Evolutionary conservation across 2,888 invertebrate genomes (phyloP).

Genomic region (Noctua janthe): DNA sequence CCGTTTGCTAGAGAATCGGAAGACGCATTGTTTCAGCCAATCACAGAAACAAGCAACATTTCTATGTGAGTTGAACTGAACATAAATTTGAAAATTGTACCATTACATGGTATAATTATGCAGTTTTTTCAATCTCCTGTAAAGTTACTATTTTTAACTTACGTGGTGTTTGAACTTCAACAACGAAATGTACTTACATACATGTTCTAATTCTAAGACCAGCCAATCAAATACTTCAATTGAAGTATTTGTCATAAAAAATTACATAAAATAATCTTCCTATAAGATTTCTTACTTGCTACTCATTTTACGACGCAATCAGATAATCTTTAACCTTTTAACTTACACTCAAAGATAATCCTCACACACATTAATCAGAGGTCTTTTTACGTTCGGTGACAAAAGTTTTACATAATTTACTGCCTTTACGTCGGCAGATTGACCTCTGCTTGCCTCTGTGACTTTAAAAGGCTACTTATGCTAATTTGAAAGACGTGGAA

Average conservation of each 20-base stretch:
- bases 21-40: too few species aligned
- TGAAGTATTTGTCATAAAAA: background rate
- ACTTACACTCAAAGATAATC: background rate
- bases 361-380: slow-evolving; percentile 29
- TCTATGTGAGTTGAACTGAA: too few species aligned
- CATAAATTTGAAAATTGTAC: too few species aligned
- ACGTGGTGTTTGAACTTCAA: too few species aligned
- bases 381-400: slow-evolving; percentile 39
- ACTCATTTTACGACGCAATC: slow-evolving; percentile 16
- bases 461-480: slow-evolving; percentile 49
- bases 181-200: too few species aligned
- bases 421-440: slow-evolving; percentile 13
- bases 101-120: too few species aligned
- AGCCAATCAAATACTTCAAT: background rate
- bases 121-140: too few species aligned
- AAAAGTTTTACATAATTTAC: slow-evolving; percentile 44
- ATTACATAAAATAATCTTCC: background rate
- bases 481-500: slow-evolving; percentile 39
- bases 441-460: slow-evolving; percentile 41
- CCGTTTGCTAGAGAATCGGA: too few species aligned
- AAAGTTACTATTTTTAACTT: too few species aligned
- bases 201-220: background rate
- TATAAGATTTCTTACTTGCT: background rate
- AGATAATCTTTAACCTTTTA: slow-evolving; percentile 3
- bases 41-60: too few species aligned